These are phyloP conservation scores for Phrynosoma blainvillii DNA, from an alignment of 2,113 vertebrate genomes.

Conservation along the genomic window DNA sequence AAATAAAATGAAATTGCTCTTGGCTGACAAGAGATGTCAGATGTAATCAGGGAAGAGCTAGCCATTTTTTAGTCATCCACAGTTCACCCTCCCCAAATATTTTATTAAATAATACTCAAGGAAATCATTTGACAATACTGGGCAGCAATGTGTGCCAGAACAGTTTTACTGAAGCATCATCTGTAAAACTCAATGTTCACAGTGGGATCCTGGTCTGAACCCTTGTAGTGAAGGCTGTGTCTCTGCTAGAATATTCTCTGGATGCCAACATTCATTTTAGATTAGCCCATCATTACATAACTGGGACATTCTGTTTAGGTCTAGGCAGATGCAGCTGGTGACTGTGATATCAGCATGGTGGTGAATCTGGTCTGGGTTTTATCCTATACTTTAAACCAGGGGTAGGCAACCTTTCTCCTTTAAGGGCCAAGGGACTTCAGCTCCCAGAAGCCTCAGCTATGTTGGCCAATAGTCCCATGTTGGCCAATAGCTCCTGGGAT, in stretches of 20 bases:
- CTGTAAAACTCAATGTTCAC: neutral
- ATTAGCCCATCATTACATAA: neutral
- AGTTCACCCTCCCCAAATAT: neutral
- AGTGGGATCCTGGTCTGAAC: neutral
- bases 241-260: neutral
- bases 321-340: neutral
- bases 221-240: neutral
- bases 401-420: too few relatives aligned
- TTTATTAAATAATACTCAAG: slow-evolving; percentile 21
- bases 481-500: too few relatives aligned
- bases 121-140: slow-evolving; percentile 16
- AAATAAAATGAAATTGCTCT: slow-evolving; percentile 18
- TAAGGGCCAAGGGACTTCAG: too few relatives aligned
- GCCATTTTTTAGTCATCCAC: neutral
- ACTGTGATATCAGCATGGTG: too few relatives aligned
- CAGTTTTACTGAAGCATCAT: neutral
- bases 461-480: too few relatives aligned
- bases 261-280: slow-evolving; percentile 2
- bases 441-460: too few relatives aligned
- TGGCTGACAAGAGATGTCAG: slow-evolving; percentile 11
- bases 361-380: too few relatives aligned
- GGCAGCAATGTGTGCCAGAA: neutral
- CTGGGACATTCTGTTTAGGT: neutral
- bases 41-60: slow-evolving; percentile 8
- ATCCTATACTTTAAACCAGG: too few relatives aligned